Evolutionary conservation across 1,140 invertebrate genomes (phyloP).

Genomic region (Arion vulgaris): DNA sequence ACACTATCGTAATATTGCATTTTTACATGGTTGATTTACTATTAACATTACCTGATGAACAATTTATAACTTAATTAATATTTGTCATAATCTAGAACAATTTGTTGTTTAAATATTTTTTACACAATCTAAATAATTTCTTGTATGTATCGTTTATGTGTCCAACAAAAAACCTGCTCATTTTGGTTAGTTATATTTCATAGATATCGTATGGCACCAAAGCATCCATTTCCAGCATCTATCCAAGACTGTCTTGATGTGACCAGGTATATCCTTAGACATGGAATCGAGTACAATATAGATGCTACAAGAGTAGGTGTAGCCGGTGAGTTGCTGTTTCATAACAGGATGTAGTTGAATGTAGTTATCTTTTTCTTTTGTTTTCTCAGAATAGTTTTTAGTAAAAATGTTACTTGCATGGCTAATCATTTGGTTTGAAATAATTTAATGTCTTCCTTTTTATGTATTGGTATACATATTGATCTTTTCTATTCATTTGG

Average conservation of each 20-base stretch:
- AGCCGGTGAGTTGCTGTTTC: slow-evolving; percentile 52
- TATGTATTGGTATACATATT: too few species aligned
- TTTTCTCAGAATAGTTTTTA: too few species aligned
- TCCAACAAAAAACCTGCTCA: not conserved
- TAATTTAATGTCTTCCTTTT: too few species aligned
- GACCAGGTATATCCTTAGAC: slow-evolving; percentile 53
- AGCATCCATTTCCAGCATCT: slow-evolving; percentile 59
- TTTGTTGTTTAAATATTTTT: not conserved
- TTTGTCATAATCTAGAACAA: not conserved
- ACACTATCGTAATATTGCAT: too few species aligned
- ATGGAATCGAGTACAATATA: slow-evolving; percentile 50
- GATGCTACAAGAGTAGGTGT: slow-evolving; percentile 50
- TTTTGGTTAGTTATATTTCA: too few species aligned
- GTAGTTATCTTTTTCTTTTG: too few species aligned
- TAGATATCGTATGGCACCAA: slow-evolving; percentile 65
- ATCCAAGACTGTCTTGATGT: slow-evolving; percentile 60
- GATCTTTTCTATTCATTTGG: too few species aligned
- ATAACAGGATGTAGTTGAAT: too few species aligned
- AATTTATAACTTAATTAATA: not conserved
- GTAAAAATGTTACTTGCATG: too few species aligned
- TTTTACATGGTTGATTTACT: too few species aligned
- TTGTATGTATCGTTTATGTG: not conserved
- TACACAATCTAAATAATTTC: not conserved
- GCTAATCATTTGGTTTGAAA: too few species aligned
- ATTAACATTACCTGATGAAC: too few species aligned